Conservation (phyloP, 2,888 invertebrate species). For the Eupithecia insigniata region DNA sequence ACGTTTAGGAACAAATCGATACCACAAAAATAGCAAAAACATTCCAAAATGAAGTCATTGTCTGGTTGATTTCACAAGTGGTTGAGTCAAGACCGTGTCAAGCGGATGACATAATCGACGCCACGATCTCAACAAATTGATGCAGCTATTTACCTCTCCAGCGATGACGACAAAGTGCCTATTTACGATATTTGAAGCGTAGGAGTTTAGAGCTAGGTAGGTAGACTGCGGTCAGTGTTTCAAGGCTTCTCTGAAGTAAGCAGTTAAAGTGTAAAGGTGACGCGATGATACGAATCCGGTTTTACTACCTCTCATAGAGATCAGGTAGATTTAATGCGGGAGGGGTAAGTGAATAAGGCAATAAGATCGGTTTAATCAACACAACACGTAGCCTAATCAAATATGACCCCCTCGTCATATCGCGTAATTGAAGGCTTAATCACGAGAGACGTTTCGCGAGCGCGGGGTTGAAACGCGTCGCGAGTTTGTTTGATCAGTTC, state of each 20-base stretch:
- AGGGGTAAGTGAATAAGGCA: conserved; percentile 77
- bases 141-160: conserved; percentile 49
- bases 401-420: conserved; percentile 82
- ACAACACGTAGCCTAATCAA: conserved; percentile 82
- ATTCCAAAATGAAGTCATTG: conserved; percentile 58
- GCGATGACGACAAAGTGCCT: conserved; percentile 43
- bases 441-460: conserved; percentile 74
- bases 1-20: conserved; percentile 40
- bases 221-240: conserved; percentile 56
- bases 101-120: conserved; percentile 57
- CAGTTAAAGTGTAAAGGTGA: conserved; percentile 55
- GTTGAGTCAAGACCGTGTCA: conserved; percentile 50
- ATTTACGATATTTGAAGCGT: conserved; percentile 42
- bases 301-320: conserved; percentile 52
- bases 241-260: conserved; percentile 68
- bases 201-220: conserved; percentile 40
- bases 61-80: conserved; percentile 57
- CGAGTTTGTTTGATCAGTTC: conserved; percentile 73
- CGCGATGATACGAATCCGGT: conserved; percentile 62
- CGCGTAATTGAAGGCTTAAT: conserved; percentile 82
- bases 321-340: conserved; percentile 59
- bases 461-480: conserved; percentile 47
- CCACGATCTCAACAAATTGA: conserved; percentile 48
- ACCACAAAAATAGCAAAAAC: conserved; percentile 37
- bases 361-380: conserved; percentile 83